Base-by-base conservation (phyloP, 2,797 vertebrate species). In the Clamator glandarius region DNA sequence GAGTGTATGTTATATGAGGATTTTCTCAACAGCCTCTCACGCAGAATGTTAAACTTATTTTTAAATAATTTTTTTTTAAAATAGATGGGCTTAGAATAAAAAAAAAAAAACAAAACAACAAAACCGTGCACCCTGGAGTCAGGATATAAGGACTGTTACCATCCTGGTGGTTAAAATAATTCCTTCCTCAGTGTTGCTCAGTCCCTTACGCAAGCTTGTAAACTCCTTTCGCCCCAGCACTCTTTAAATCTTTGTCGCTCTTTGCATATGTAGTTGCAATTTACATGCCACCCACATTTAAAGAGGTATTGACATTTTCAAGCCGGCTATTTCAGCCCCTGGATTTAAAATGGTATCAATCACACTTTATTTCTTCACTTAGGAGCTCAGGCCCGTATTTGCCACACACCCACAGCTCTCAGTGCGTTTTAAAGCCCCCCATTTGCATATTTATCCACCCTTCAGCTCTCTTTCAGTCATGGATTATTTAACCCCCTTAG, bases 201-300 rank as follows among this genome's bases (percentile, higher is more conserved):
- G 91, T 73, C 89, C 85, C 94, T 95, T 96, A 90, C 44, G 54
- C 95, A 95, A 95, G 84, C 84, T 46, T 89, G 81, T 91, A 93
- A 94, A 94, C 93, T 91, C 79, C 39, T 83, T 84, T 96, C 58
- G 85, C 88, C 94, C 84, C 87, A 88, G 93, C 92, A 91, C 87
- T 87, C 93, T 55, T 50, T 64, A 89, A 85, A 92, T 86, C 91
- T 83, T 87, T 89, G 87, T 95, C 59, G 15, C 75, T 93, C 66
- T 87, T 80, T 92, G 84, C 83, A 81, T 95, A 92, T 87, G 85
- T 35, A 95, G 90, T 89, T 93, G 95, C 73, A 70, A 90, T 91
- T 92, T 93, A 83, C 88, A 93, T 84, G 84, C 93, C 95, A 88
- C 95, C 95, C 95, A 94, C 93, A 91, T 82, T 95, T 95, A 96